These are phyloP conservation scores for Gerris buenoi DNA, from an alignment of 1,140 invertebrate species.

Conservation along the genomic window DNA sequence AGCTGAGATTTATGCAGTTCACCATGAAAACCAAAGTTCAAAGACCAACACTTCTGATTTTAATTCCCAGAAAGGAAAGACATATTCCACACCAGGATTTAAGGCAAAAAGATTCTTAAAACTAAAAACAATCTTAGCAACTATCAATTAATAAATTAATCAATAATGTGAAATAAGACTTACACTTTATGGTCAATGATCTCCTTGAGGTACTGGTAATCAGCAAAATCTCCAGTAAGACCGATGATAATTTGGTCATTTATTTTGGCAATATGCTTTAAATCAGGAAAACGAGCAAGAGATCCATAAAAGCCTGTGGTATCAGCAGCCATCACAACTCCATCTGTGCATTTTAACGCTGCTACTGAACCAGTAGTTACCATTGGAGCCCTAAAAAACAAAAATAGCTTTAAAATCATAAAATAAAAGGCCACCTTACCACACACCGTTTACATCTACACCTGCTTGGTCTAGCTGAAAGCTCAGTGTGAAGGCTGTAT, in stretches of 20 bases:
- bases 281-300: slow-evolving; percentile 68
- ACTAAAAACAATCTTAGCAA: too few relatives aligned
- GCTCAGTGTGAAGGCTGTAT: not conserved
- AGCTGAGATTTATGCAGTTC: too few relatives aligned
- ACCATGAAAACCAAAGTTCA: too few relatives aligned
- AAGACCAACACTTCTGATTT: too few relatives aligned
- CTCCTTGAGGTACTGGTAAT: slow-evolving; percentile 79
- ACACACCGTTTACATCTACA: not conserved
- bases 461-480: not conserved
- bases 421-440: not conserved
- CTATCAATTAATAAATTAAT: slow-evolving; percentile 6
- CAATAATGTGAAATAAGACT: slow-evolving; percentile 28
- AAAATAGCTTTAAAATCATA: not conserved
- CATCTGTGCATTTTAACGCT: slow-evolving; percentile 71
- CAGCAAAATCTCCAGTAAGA: slow-evolving; percentile 84
- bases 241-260: slow-evolving; percentile 81
- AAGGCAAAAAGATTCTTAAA: not conserved
- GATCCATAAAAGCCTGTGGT: slow-evolving; percentile 82
- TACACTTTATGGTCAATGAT: slow-evolving; percentile 85
- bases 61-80: too few relatives aligned
- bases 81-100: not conserved
- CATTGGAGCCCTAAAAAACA: slow-evolving; percentile 39
- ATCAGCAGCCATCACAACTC: slow-evolving; percentile 83
- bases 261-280: slow-evolving; percentile 68
- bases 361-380: slow-evolving; percentile 84